A percentile compares a stretch with the other conserved stretches of the same genome.
phyloP scores from a whole-genome alignment of 2,113 vertebrate species.

The Syrmaticus mikado region DNA sequence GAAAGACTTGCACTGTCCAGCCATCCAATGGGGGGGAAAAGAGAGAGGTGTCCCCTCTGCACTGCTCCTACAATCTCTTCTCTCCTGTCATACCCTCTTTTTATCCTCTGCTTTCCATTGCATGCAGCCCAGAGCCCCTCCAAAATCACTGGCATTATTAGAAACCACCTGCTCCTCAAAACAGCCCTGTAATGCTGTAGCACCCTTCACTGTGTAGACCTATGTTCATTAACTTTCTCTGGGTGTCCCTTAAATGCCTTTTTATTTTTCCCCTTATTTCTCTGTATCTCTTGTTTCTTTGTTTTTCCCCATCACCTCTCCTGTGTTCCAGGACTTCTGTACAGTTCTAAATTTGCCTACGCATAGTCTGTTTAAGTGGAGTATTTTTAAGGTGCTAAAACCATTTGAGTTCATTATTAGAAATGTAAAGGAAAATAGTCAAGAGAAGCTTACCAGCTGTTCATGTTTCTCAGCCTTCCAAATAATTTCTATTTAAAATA shows the following conservation, averaged over 20 bases:
- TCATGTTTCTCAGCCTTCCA: slow-evolving; percentile 24
- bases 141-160: neutral
- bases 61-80: neutral
- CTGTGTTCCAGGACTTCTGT: slow-evolving; percentile 33
- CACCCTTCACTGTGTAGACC: neutral
- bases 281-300: neutral
- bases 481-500: slow-evolving; percentile 39
- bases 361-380: neutral
- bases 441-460: slow-evolving; percentile 44
- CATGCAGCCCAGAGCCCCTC: neutral
- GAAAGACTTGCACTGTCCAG: neutral
- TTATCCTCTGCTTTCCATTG: neutral
- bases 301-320: neutral
- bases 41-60: neutral
- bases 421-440: slow-evolving; percentile 31
- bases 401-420: slow-evolving; percentile 43
- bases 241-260: neutral
- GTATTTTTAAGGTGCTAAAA: slow-evolving; percentile 55
- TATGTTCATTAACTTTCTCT: neutral
- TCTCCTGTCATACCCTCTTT: neutral
- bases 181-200: neutral
- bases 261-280: neutral
- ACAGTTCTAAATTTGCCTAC: slow-evolving; percentile 33
- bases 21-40: neutral
- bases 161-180: neutral